phyloP scores from a whole-genome alignment of 2,888 invertebrate genomes.

The Nomada goodeniana region DNA sequence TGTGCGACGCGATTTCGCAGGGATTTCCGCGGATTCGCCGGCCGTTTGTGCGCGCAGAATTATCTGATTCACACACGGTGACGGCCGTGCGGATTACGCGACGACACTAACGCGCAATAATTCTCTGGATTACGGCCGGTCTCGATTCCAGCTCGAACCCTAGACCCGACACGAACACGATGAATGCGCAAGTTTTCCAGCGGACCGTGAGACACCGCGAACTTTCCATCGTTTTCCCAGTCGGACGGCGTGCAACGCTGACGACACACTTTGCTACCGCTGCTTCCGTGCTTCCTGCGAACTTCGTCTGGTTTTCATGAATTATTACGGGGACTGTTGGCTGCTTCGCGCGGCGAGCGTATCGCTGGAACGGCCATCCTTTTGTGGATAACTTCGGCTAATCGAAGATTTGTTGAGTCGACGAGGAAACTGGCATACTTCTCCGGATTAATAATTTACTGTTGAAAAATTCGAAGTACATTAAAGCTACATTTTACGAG shows the following conservation, averaged over 20 bases:
- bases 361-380: background rate
- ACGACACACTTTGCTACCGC: constrained; percentile 46
- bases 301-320: constrained; percentile 28
- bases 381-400: background rate
- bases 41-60: background rate
- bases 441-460: background rate
- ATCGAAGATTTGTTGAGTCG: background rate
- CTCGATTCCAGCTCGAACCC: constrained; percentile 17
- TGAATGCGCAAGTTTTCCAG: constrained; percentile 59
- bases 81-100: constrained; percentile 36
- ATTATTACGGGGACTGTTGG: constrained; percentile 42
- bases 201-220: constrained; percentile 48
- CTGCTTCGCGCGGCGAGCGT: background rate
- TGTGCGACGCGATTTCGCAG: background rate
- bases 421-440: background rate
- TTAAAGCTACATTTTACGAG: background rate
- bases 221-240: constrained; percentile 49
- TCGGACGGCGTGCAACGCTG: constrained; percentile 45
- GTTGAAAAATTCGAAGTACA: background rate
- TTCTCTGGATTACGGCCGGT: constrained; percentile 50
- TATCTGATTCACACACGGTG: background rate
- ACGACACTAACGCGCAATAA: constrained; percentile 42
- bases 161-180: constrained; percentile 30
- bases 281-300: constrained; percentile 15
- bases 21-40: background rate